These are phyloP conservation scores for Zaprionus ghesquierei DNA, from an alignment of 1,140 invertebrate species.

Conservation along the genomic window DNA sequence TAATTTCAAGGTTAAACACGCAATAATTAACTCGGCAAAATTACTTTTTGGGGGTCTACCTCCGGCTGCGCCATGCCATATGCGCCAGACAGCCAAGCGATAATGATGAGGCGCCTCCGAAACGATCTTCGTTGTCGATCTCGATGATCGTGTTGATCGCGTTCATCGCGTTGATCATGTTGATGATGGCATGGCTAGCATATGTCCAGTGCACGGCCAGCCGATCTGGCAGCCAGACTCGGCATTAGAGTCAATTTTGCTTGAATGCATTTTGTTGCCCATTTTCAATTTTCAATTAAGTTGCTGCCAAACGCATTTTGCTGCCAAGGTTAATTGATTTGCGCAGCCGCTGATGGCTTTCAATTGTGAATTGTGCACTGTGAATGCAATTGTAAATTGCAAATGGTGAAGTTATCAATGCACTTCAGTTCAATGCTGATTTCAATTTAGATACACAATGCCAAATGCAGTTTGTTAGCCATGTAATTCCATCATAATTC, in stretches of 20 bases:
- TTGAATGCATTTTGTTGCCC: slow-evolving; percentile 67
- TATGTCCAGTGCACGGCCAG: slow-evolving; percentile 30
- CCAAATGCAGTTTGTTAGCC: slow-evolving; percentile 45
- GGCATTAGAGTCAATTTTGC: slow-evolving; percentile 46
- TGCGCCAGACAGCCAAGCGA: slow-evolving; percentile 21
- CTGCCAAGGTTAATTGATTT: slow-evolving; percentile 68
- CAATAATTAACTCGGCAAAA: slow-evolving; percentile 74
- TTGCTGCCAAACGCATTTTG: slow-evolving; percentile 61
- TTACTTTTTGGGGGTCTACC: slow-evolving; percentile 51
- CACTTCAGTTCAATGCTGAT: slow-evolving; percentile 69
- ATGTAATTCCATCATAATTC: slow-evolving; percentile 9
- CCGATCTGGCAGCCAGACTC: slow-evolving; percentile 1
- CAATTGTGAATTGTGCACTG: slow-evolving; percentile 52
- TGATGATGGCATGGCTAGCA: slow-evolving; percentile 48
- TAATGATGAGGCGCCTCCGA: slow-evolving; percentile 3
- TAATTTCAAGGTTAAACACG: slow-evolving; percentile 72
- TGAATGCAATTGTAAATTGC: slow-evolving; percentile 50
- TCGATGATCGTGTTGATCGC: slow-evolving; percentile 24
- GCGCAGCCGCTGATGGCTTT: slow-evolving; percentile 35
- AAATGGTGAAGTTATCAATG: slow-evolving; percentile 68
- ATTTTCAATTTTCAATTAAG: slow-evolving; percentile 60
- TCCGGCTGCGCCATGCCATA: slow-evolving; percentile 29
- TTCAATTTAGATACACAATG: slow-evolving; percentile 68
- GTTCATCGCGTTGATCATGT: slow-evolving; percentile 18
- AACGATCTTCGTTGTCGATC: neutral